Base-by-base conservation (phyloP, 2,797 vertebrate species). In the Peromyscus attwateri region DNA sequence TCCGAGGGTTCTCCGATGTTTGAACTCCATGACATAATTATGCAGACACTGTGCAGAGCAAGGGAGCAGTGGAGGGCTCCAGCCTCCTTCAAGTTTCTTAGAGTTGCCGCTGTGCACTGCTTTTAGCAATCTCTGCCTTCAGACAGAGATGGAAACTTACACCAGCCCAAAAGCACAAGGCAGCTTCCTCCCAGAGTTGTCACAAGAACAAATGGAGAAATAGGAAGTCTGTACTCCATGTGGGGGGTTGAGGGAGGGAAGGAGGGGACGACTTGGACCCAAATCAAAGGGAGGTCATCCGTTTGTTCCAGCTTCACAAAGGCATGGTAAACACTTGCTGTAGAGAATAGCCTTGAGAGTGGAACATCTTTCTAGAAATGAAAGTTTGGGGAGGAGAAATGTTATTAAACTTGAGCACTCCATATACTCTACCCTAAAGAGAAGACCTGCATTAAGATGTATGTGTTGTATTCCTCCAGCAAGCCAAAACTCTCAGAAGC, bases 21-120 rank as follows among this genome's bases (percentile, higher is more conserved):
- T 92, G 71, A 95, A 96, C 88, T 93, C 5, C 68, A 79, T 89
- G 91, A 93, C 83, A 81, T 88, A 92, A 94, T 96, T 85, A 96
- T 93, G 76, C 10, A 3, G 97, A 93, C 66, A 95, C 80, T 66
- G 95, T 97, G 95, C 49, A 81, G 83, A 94, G 88, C 88, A 93
- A 87, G 89, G 60, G 89, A 84, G 90, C 97, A 13, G 6, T 46
- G 52, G 87, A 91, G 94, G 87, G n/a, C 91, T 96, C 91, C 82
- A 17, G 94, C 92, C 31, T 62, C 17, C 85, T 49, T 75, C 84
- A 90, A 57, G 31, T 66, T 88, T 95, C 95, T 95, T 60, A 95
- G 70, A 87, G 46, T 75, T 91, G 91, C 87, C 0, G 0, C 66
- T 0, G 0, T 87, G 79, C 27, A 27, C 92, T 94, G 6, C 31